These are phyloP conservation scores for Chironomus tentans DNA, from an alignment of 2,888 invertebrate genomes.

Conservation along the genomic window DNA sequence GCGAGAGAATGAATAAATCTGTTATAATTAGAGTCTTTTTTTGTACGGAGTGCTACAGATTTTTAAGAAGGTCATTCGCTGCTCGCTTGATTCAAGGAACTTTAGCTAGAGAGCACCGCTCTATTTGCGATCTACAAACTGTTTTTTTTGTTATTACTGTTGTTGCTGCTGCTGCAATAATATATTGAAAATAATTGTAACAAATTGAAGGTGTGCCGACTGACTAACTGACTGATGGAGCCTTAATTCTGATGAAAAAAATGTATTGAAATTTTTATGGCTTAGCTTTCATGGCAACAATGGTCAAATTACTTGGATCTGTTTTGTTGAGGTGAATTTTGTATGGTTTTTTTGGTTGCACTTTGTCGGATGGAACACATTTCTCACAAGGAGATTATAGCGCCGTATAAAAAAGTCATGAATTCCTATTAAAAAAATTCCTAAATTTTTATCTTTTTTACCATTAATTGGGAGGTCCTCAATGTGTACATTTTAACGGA, in stretches of 20 bases:
- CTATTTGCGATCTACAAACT: not conserved
- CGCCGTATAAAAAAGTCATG: too few relatives aligned
- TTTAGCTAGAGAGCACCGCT: not conserved
- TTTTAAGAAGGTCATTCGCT: conserved; percentile 11
- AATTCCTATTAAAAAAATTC: too few relatives aligned
- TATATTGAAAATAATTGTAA: not conserved
- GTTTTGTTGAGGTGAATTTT: too few relatives aligned
- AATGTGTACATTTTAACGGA: too few relatives aligned
- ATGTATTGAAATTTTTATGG: not conserved
- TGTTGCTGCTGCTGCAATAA: not conserved
- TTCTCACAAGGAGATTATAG: too few relatives aligned
- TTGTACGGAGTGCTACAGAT: not conserved
- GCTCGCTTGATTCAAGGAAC: conserved; percentile 13
- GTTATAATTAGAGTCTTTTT: conserved; percentile 22
- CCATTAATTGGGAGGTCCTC: too few relatives aligned
- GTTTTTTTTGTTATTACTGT: not conserved
- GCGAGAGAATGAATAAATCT: not conserved
- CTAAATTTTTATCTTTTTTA: too few relatives aligned
- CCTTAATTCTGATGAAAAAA: not conserved
- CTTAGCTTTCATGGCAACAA: not conserved
- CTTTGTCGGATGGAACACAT: too few relatives aligned
- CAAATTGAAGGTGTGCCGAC: not conserved
- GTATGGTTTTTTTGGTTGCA: too few relatives aligned
- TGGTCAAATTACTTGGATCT: not conserved
- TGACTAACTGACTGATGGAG: not conserved